Evolutionary conservation across 2,797 vertebrate species (phyloP).

Genomic region (Fringilla coelebs): DNA sequence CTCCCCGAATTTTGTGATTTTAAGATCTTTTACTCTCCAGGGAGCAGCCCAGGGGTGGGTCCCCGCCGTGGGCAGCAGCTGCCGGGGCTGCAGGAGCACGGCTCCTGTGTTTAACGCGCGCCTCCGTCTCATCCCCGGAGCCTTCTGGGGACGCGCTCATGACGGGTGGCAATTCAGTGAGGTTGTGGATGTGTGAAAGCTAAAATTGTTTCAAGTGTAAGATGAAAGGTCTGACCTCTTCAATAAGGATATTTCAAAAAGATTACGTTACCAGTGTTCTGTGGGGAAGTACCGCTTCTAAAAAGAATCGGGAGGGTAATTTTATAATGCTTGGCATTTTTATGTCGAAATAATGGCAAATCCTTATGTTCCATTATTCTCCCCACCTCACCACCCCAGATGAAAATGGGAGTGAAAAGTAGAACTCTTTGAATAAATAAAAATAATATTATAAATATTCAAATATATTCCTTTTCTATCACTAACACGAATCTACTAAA

Average conservation of each 20-base stretch:
- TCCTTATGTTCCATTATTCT: background rate
- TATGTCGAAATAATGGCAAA: background rate
- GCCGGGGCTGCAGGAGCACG: background rate
- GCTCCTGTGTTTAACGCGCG: fast-evolving
- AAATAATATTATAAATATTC: background rate
- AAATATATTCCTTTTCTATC: background rate
- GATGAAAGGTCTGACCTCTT: background rate
- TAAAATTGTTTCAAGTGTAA: background rate
- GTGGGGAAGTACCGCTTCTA: background rate
- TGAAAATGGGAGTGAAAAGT: background rate
- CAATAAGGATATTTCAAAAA: background rate
- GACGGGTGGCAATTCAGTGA: background rate
- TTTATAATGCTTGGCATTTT: background rate
- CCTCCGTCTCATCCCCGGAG: background rate
- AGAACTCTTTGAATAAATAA: background rate
- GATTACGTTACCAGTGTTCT: background rate
- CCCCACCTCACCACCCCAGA: background rate
- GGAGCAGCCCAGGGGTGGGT: background rate
- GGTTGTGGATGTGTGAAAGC: background rate
- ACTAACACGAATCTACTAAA: background rate
- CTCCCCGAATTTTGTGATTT: background rate
- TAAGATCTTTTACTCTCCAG: background rate
- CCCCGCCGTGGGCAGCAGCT: fast-evolving
- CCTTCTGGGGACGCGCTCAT: background rate
- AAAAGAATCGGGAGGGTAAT: background rate